Conservation (phyloP, 1,140 invertebrate species). For the Conopomorpha cramerella region DNA sequence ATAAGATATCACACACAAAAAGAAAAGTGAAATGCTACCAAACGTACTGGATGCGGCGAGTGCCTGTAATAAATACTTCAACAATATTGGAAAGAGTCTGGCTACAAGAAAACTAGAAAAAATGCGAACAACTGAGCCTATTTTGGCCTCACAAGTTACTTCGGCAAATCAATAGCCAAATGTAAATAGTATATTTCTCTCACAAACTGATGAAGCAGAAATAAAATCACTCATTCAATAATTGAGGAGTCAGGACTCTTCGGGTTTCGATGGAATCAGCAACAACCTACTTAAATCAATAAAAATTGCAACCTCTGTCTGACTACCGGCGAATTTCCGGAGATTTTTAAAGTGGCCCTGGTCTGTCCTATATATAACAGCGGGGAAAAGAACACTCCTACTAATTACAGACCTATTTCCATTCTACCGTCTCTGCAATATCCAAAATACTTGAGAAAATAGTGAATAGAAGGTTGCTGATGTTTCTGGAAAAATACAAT, state of each 20-base stretch:
- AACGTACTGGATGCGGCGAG: too few species aligned
- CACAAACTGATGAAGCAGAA: background rate
- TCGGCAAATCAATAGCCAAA: too few species aligned
- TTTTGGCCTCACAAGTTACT: background rate
- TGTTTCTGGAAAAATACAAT: background rate
- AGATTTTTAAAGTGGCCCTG: background rate
- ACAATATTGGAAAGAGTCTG: slow-evolving; percentile 2
- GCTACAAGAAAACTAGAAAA: slow-evolving; percentile 1
- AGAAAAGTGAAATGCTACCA: too few species aligned
- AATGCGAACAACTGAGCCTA: background rate
- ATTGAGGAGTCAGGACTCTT: background rate
- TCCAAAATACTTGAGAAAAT: slow-evolving; percentile 5
- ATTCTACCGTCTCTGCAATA: background rate
- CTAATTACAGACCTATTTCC: slow-evolving; percentile 2
- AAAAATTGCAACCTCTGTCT: background rate
- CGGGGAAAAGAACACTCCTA: background rate
- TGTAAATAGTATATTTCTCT: too few species aligned
- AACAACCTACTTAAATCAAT: background rate
- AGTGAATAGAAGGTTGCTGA: background rate
- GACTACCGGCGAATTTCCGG: background rate
- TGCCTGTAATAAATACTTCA: slow-evolving; percentile 3
- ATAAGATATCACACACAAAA: slow-evolving; percentile 6
- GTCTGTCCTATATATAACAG: slow-evolving; percentile 1
- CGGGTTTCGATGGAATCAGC: slow-evolving; percentile 1
- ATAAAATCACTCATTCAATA: background rate